Percentiles rank a stretch among this genome's conserved stretches.
Evolutionary conservation across 2,797 vertebrate species (phyloP).

Genomic region (Heterohyrax brucei): DNA sequence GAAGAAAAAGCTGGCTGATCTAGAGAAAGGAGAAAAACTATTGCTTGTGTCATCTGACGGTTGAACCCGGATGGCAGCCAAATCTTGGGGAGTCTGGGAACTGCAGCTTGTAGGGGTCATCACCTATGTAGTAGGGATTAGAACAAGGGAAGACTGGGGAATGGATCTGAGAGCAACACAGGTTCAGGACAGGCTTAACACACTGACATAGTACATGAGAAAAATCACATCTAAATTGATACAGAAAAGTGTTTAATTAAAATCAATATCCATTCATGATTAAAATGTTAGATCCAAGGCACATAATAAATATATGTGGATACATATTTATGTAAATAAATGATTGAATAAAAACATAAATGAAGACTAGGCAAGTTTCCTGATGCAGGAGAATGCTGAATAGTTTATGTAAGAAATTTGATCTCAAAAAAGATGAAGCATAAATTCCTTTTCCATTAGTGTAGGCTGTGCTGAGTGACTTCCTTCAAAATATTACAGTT

Average conservation of each 20-base stretch:
- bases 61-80: not conserved
- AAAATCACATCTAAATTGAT: conserved; percentile 32
- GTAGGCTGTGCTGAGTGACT: too few species aligned
- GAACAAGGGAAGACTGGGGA: not conserved
- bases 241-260: not conserved
- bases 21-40: not conserved
- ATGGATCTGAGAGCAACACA: not conserved
- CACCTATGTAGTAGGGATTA: not conserved
- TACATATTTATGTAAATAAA: not conserved
- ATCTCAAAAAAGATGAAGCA: not conserved
- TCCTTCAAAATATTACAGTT: too few species aligned
- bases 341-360: not conserved
- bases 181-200: not conserved
- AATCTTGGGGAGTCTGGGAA: not conserved
- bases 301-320: not conserved
- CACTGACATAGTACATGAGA: conserved; percentile 14
- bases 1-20: not conserved
- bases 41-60: not conserved
- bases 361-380: not conserved
- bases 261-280: not conserved
- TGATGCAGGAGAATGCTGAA: not conserved
- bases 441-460: not conserved
- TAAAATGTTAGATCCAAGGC: not conserved
- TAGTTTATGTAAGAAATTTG: not conserved
- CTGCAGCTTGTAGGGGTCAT: not conserved